These are phyloP conservation scores for Molossus alvarezi DNA, from an alignment of 2,797 vertebrate species.

Conservation along the genomic window DNA sequence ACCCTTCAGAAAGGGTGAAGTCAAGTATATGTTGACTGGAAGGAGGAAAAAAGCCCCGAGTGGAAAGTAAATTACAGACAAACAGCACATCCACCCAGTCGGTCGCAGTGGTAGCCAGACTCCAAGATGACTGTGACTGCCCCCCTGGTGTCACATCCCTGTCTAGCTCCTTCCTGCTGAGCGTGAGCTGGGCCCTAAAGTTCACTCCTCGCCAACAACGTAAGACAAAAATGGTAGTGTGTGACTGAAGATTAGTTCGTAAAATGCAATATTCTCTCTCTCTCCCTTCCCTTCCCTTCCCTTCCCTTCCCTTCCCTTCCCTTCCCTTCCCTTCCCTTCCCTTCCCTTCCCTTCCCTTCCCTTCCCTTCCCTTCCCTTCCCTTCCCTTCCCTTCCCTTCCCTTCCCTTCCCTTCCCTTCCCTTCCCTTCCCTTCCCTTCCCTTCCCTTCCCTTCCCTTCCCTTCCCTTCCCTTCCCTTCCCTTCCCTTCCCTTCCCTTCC, in stretches of 20 bases:
- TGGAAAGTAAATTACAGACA: slow-evolving; percentile 1
- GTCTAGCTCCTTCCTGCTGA: neutral
- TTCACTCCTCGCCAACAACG: neutral
- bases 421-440: no score
- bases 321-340: no score
- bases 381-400: no score
- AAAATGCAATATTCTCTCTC: neutral
- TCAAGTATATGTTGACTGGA: neutral
- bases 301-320: no score
- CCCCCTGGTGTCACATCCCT: neutral
- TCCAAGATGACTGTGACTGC: neutral
- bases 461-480: no score
- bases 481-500: no score
- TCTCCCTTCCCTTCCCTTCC: no score
- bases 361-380: no score
- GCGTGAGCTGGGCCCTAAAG: neutral
- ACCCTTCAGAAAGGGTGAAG: neutral
- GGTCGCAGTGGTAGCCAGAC: neutral
- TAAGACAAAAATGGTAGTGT: neutral
- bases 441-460: no score
- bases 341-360: no score
- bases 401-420: no score
- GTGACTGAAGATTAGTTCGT: neutral
- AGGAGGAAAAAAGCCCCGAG: neutral
- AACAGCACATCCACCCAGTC: neutral